Evolutionary conservation across 2,888 invertebrate species (phyloP).

Genomic region (Amiota mariae): DNA sequence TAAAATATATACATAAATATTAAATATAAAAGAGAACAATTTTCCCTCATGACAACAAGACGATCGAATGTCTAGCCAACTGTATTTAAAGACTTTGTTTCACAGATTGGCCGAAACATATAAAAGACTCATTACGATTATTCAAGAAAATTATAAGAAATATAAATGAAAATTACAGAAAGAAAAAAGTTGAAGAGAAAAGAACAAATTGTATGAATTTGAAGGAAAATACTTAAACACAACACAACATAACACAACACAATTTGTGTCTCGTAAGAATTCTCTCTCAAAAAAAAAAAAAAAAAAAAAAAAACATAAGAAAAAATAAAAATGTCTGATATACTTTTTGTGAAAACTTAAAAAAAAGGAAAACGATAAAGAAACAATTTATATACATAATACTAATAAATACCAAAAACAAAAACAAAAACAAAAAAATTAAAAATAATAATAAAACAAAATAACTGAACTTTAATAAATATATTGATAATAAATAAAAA

Average conservation of each 20-base stretch:
- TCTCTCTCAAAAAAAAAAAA: not conserved
- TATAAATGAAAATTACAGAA: not conserved
- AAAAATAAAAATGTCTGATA: conserved; percentile 24
- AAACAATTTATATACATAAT: conserved; percentile 25
- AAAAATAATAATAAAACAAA: not conserved
- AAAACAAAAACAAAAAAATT: conserved; percentile 11
- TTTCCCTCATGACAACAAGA: no score
- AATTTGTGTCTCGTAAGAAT: no score
- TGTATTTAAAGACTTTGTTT: no score
- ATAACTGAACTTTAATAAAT: conserved; percentile 28
- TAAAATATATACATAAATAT: no score
- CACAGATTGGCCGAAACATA: not conserved
- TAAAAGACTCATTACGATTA: not conserved
- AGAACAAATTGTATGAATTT: no score
- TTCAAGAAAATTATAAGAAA: conserved; percentile 1
- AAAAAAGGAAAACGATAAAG: conserved; percentile 11
- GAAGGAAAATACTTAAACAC: no score
- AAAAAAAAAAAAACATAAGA: not conserved
- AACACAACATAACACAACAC: no score
- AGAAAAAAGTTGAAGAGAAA: not conserved
- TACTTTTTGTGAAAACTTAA: conserved; percentile 26
- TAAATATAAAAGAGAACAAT: no score
- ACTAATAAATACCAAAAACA: conserved; percentile 1
- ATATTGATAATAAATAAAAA: conserved; percentile 39
- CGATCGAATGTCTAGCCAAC: no score